A percentile compares a stretch with the other conserved stretches of the same genome.
phyloP scores from a whole-genome alignment of 2,888 invertebrate genomes.

The Sepiola atlantica region DNA sequence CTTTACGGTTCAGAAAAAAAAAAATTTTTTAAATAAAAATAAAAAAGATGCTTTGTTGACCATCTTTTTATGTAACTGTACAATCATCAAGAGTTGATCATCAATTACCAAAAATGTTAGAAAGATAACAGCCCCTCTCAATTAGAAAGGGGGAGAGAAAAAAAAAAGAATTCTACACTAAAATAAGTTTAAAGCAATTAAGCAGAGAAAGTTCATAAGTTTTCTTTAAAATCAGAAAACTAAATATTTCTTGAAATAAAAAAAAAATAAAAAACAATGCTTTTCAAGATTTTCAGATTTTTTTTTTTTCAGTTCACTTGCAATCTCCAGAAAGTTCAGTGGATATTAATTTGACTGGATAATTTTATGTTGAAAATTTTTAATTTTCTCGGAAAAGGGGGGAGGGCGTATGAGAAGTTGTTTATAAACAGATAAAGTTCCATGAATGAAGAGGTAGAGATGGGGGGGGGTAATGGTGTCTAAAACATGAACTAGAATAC shows the following conservation, averaged over 20 bases:
- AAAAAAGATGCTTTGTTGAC: background rate
- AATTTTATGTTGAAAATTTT: background rate
- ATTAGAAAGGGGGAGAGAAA: background rate
- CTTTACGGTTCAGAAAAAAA: background rate
- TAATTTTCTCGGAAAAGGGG: too few species aligned
- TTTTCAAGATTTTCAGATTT: background rate
- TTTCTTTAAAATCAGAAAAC: background rate
- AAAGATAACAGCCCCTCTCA: background rate
- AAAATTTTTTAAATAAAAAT: background rate
- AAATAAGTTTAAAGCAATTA: background rate
- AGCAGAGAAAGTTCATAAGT: background rate
- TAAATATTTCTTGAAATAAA: background rate
- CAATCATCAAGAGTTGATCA: constrained; percentile 42
- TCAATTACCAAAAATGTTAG: background rate
- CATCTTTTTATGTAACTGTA: constrained; percentile 13
- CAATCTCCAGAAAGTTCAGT: background rate
- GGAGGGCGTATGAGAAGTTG: too few species aligned
- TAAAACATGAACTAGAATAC: background rate
- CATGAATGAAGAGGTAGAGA: background rate
- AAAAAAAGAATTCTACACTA: background rate
- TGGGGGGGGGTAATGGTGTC: too few species aligned
- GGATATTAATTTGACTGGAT: background rate
- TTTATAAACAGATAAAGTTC: too few species aligned
- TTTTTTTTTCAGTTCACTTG: background rate
- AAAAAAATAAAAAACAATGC: background rate